Evolutionary conservation across 1,140 invertebrate species (phyloP).

Genomic region (Forficula auricularia): DNA sequence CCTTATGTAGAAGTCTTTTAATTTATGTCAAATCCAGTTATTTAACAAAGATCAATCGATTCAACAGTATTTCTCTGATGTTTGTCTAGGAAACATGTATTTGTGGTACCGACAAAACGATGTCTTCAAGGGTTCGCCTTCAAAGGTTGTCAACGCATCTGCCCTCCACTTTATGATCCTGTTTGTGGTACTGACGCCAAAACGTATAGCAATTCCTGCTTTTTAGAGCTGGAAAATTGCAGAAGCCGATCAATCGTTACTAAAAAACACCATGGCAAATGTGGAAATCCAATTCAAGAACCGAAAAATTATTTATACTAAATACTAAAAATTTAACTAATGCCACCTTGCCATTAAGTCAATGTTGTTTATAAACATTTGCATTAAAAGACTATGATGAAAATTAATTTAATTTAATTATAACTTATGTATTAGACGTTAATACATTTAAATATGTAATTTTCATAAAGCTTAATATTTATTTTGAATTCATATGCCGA

Average conservation of each 20-base stretch:
- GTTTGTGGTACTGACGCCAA: conserved; percentile 76
- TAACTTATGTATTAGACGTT: no score
- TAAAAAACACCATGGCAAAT: conserved; percentile 45
- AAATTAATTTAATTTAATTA: no score
- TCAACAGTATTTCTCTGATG: conserved; percentile 8
- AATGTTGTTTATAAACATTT: no score
- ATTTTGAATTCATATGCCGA: no score
- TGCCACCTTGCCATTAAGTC: no score
- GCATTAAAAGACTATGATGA: no score
- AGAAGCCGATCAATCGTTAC: conserved; percentile 48
- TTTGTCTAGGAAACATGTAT: conserved; percentile 59
- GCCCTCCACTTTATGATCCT: conserved; percentile 67
- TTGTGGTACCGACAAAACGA: conserved; percentile 66
- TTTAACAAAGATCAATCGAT: background rate
- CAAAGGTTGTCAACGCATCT: conserved; percentile 68
- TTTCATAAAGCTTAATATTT: no score
- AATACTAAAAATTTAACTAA: background rate
- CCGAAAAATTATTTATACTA: conserved; percentile 50
- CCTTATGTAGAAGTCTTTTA: background rate
- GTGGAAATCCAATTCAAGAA: conserved; percentile 45
- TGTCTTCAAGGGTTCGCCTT: conserved; percentile 68
- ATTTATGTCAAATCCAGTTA: background rate
- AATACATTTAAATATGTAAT: no score
- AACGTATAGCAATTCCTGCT: conserved; percentile 84
- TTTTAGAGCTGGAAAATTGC: conserved; percentile 78